Base-by-base conservation (phyloP, 2,113 vertebrate species). In the Lycaon pictus region DNA sequence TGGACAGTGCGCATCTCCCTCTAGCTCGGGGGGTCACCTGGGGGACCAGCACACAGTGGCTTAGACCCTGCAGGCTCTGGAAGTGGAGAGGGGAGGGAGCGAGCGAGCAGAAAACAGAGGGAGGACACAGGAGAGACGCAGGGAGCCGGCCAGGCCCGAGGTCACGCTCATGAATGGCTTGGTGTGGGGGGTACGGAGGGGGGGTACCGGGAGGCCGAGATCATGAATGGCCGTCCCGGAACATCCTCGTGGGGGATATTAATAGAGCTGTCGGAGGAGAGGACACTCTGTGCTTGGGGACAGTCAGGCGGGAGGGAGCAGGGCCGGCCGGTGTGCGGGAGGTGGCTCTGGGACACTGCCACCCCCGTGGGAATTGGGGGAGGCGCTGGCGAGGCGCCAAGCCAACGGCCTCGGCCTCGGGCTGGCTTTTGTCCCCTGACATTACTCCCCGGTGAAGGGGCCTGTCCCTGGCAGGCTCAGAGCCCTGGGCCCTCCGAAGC, bases 211-310 rank as follows among this genome's bases (percentile, higher is more conserved):
- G 88, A 77, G 51, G 12, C 15, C 1, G 3, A 16, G 53, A 25
- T 35, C 65, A 79, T 96, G 96, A 94, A 96, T 96, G 97, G 69
- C 88, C 3, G 0, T 20, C 72, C 79, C 12, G 6, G 79, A 53
- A 76, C 0, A 1, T 65, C 53, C 89, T 29, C 81, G n/a, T 72
- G 93, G 93, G 74, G 37, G 69, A 12, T 98, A 97, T 98, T 95
- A 94, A 95, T 94, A 97, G 96, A 96, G 69, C 69, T 11, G 10
- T n/a, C 55, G 5, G 4, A 5, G 62, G 10, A 95, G 71, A 76
- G 94, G 81, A 97, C 88, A 19, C 86, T 11, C 25, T 65, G 95
- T 96, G 81, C 95, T 48, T 2, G 3, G 88, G 65, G n/a, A 67
- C 29, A 32, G 62, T 67, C 20, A 25, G 17, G 32, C 37, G 16